Evolutionary conservation across 92 coral and sea anemone genomes (phyloP), one percentile per base, ranked within the genome.

Genomic region (Palythoa grandiflora): DNA sequence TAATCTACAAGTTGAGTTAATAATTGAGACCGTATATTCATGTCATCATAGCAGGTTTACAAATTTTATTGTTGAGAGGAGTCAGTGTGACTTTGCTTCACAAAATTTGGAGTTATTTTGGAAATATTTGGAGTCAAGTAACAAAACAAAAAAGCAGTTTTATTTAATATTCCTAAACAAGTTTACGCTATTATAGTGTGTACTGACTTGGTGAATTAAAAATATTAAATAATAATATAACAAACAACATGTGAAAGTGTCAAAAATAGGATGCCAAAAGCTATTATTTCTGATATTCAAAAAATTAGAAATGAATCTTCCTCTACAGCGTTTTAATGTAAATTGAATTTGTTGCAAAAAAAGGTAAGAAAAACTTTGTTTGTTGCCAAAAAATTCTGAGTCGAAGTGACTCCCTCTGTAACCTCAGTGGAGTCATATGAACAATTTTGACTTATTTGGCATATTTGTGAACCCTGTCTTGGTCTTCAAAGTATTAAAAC

Each of bases 381-480:
- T 85, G 83, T 40, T 75, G 44, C 75, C 36, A 59, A 74, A 75
- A 86, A 86, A 36, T 86, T 86, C 89, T 86, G 83, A 72, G 89
- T 75, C 83, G 39, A 86, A 86, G 89, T 86, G 83, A 86, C 83
- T 86, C 83, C 83, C 72, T 21, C n/a, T n/a, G n/a, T n/a, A n/a
- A n/a, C n/a, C n/a, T n/a, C n/a, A n/a, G n/a, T n/a, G n/a, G n/a
- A n/a, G n/a, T n/a, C n/a, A n/a, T n/a, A n/a, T n/a, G 74, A 80
- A 80, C 85, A 80, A 80, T 60, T 80, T 80, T 80, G 74, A 70
- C 40, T 8, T 70, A 70, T 70, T 38, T 70, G 76, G 85, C 85
- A 15, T 60, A 80, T 80, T 80, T 80, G 85, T 73, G 85, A 80
- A 80, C 72, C 73, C 54, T 59, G 85, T 16, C 60, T 54, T 3